phyloP scores from a whole-genome alignment of 1,140 invertebrate species.

The Cepaea nemoralis region DNA sequence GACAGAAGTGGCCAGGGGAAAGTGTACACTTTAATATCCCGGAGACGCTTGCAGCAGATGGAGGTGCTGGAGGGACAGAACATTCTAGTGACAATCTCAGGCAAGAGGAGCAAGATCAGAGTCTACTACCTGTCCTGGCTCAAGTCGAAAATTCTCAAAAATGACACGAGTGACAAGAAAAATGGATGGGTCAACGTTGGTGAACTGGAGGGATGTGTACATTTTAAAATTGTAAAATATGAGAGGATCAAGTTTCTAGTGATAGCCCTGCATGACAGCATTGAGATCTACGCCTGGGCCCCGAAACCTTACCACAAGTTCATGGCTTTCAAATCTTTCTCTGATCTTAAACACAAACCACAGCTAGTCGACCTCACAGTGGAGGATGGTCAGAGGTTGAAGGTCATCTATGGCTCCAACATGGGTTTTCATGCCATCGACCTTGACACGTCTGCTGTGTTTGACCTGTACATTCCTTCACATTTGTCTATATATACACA shows the following conservation, averaged over 20 bases:
- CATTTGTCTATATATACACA: slow-evolving; percentile 85
- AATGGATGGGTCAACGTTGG: slow-evolving; percentile 99
- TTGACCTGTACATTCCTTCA: slow-evolving; percentile 98
- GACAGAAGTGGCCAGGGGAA: slow-evolving; percentile 99
- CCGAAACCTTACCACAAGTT: slow-evolving; percentile 99
- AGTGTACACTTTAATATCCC: slow-evolving; percentile 98
- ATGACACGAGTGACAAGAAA: slow-evolving; percentile 95
- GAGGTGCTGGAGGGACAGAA: slow-evolving; percentile 99
- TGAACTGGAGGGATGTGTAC: slow-evolving; percentile 97
- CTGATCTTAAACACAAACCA: slow-evolving; percentile 83
- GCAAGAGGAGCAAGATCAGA: slow-evolving; percentile 97
- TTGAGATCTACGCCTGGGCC: slow-evolving; percentile 99
- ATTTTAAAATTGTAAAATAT: slow-evolving; percentile 99
- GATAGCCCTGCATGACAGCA: slow-evolving; percentile 97
- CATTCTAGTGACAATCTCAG: slow-evolving; percentile 98
- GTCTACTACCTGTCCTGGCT: slow-evolving; percentile 99
- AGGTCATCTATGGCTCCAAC: slow-evolving; percentile 98
- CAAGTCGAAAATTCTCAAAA: slow-evolving; percentile 97
- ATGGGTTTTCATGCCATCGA: slow-evolving; percentile 99
- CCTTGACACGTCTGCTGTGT: slow-evolving; percentile 95
- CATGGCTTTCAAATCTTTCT: slow-evolving; percentile 98
- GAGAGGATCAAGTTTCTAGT: slow-evolving; percentile 99
- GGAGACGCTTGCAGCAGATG: slow-evolving; percentile 99
- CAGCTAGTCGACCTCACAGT: slow-evolving; percentile 97
- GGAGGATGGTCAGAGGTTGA: slow-evolving; percentile 91